Percentiles rank a stretch among this genome's conserved stretches.
These are phyloP conservation scores for Mixornis gularis DNA, from an alignment of 2,113 vertebrate species.

Conservation along the genomic window DNA sequence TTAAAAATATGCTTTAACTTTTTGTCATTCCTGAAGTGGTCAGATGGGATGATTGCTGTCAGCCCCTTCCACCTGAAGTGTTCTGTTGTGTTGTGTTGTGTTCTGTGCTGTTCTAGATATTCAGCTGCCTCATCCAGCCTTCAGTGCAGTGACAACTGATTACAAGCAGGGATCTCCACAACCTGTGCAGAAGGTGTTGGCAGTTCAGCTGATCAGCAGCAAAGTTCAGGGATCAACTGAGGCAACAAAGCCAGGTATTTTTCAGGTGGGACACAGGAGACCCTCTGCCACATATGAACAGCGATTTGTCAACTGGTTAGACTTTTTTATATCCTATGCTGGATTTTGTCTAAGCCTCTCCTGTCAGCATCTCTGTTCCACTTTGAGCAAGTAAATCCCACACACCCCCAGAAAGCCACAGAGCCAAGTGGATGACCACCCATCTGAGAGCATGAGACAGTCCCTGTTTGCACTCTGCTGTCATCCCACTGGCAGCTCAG, in stretches of 20 bases:
- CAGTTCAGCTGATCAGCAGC: not conserved
- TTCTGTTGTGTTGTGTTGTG: not conserved
- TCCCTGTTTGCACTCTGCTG: not conserved
- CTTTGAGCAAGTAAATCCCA: not conserved
- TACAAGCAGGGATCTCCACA: not conserved
- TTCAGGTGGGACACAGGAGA: not conserved
- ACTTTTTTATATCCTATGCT: not conserved
- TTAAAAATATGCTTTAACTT: not conserved
- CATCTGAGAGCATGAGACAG: not conserved
- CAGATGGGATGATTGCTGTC: not conserved
- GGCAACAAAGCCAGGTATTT: not conserved
- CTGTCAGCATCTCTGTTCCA: not conserved
- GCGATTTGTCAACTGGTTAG: rapidly evolving
- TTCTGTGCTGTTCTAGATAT: not conserved
- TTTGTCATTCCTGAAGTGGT: not conserved
- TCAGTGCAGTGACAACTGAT: not conserved
- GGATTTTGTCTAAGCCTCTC: not conserved
- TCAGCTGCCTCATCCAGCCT: not conserved
- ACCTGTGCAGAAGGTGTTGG: not conserved
- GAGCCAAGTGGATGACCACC: not conserved
- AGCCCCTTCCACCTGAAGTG: not conserved
- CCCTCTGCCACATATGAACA: not conserved
- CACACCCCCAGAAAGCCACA: not conserved
- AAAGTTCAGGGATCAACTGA: not conserved
- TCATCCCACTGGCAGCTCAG: not conserved